Evolutionary conservation across 2,113 vertebrate species (phyloP).

Genomic region (Heterocephalus glaber): DNA sequence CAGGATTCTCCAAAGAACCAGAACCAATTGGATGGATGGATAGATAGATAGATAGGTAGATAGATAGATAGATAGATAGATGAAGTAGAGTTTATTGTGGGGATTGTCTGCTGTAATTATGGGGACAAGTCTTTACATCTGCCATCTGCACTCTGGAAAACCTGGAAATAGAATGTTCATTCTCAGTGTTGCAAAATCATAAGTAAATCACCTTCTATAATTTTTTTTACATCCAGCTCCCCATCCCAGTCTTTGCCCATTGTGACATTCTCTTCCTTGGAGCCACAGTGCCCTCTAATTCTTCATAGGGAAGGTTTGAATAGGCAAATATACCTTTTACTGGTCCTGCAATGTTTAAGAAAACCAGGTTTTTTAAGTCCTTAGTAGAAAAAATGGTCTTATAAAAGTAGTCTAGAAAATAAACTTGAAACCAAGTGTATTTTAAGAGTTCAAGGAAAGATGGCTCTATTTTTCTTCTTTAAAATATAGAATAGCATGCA

Average conservation of each 20-base stretch:
- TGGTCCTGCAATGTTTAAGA: too few relatives aligned
- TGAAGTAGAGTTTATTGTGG: not conserved
- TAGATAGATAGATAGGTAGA: not conserved
- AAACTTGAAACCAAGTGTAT: constrained; percentile 20
- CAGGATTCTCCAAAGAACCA: not conserved
- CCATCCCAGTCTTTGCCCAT: not conserved
- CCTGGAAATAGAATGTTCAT: not conserved
- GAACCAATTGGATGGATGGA: not conserved
- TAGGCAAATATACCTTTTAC: not conserved
- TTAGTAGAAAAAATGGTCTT: not conserved
- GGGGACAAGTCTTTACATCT: not conserved
- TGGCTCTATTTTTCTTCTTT: constrained; percentile 50
- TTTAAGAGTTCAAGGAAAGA: constrained; percentile 45
- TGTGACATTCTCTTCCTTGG: not conserved
- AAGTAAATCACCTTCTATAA: too few relatives aligned
- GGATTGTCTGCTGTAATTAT: not conserved
- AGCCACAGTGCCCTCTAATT: not conserved
- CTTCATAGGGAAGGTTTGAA: not conserved
- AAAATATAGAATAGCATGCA: not conserved
- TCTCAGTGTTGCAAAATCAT: not conserved
- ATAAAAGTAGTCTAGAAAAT: constrained; percentile 27
- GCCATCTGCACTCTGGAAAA: not conserved
- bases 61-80: not conserved
- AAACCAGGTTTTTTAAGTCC: not conserved
- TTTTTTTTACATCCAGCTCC: not conserved